Conservation (phyloP, 1,140 invertebrate species). For the Drosophila rhopaloa region DNA sequence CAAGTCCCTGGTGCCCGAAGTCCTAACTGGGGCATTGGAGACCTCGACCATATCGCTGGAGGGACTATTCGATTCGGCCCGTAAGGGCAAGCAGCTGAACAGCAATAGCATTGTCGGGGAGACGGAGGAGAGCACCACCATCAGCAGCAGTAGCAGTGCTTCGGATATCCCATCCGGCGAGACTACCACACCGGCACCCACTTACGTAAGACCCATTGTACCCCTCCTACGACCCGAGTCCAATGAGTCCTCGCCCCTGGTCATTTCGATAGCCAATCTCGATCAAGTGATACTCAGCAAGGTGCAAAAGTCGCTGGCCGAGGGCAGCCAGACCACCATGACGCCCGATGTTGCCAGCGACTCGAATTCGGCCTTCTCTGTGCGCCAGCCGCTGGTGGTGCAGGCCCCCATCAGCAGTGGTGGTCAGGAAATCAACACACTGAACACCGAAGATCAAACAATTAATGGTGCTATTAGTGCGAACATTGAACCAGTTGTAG, state of each 20-base stretch:
- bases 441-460: conserved; percentile 3
- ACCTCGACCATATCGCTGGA: conserved; percentile 88
- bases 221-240: conserved; percentile 81
- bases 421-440: conserved; percentile 6
- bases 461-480: neutral
- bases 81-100: conserved; percentile 69
- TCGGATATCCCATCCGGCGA: conserved; percentile 14
- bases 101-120: conserved; percentile 19
- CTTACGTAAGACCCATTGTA: conserved; percentile 82
- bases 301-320: conserved; percentile 60
- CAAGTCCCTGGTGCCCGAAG: conserved; percentile 76
- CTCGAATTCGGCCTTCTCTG: conserved; percentile 70
- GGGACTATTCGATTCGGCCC: conserved; percentile 87
- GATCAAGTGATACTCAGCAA: conserved; percentile 84
- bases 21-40: conserved; percentile 82
- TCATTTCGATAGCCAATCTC: conserved; percentile 84
- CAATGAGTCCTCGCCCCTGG: conserved; percentile 84
- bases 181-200: conserved; percentile 26
- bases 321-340: conserved; percentile 16
- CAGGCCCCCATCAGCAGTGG: conserved; percentile 42
- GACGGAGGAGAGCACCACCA: conserved; percentile 17
- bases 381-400: conserved; percentile 60
- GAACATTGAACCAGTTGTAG: neutral
- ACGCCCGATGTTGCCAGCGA: conserved; percentile 36
- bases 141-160: conserved; percentile 13